Evolutionary conservation across 2,888 invertebrate species (phyloP), one percentile per base, ranked within the genome.

Genomic region (Cheilosia variabilis): DNA sequence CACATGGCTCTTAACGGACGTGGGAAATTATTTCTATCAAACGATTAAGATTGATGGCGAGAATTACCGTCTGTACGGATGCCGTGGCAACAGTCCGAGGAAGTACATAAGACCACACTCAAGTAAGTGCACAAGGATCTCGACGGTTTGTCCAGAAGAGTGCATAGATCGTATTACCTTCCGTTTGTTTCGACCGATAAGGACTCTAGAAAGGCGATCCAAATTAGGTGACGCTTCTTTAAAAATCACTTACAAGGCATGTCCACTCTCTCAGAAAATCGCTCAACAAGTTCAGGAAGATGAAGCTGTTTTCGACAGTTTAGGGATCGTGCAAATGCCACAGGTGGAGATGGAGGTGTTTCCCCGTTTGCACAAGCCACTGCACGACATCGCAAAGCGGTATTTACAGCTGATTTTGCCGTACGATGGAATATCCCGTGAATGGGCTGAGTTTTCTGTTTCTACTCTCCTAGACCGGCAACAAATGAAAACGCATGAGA

Each of bases 401-500:
- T 92, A 92, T 88, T 87, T 92, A 41, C 91, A 92, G 76, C 88
- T 91, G 9, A 91, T 92, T 53, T 77, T 91, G 57, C 92, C 92
- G 2, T 90, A 91, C 81, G 88, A 90, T 43, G 90, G 90, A 47
- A 92, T 92, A 10, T 90, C 91, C 0, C 89, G 90, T 24, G 91
- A 92, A 87, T 92, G 92, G 92, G 92, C 92, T 0, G 91, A 92
- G 83, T 92, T 92, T 68, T 91, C 92, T 34, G 91, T 92, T 3
- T 92, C 92, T 13, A 91, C 92, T 1, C 45, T 92, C 31, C 87
- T 89, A 34, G 77, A 65, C 6, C 24, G 27, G 10, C n/a, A 60
- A 9, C 62, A 60, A 17, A 37, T 43, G 1, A 27, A 43, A 17
- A n/a, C 13, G 2, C 60, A 86, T 41, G 0, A 66, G 73, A n/a